These are phyloP conservation scores for Galerucella calmariensis DNA, from an alignment of 2,888 invertebrate genomes.

Conservation along the genomic window DNA sequence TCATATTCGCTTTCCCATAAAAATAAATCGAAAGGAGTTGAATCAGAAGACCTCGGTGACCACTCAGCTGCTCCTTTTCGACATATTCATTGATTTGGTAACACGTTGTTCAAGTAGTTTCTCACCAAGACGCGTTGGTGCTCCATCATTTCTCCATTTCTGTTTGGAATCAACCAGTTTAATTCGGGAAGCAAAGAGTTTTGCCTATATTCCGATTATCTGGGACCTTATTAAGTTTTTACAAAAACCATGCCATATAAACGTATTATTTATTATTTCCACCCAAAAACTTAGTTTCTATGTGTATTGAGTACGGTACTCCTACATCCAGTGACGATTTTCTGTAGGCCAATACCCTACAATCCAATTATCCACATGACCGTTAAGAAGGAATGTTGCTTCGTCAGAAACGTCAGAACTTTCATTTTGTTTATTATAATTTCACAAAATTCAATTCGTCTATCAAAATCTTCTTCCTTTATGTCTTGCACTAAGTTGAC, in stretches of 20 bases:
- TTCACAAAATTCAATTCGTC: conserved; percentile 12
- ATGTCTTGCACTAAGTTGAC: too few relatives aligned
- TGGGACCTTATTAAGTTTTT: conserved; percentile 30
- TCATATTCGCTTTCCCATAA: conserved; percentile 37
- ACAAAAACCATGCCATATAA: conserved; percentile 32
- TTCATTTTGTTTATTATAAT: conserved; percentile 30
- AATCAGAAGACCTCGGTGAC: conserved; percentile 39
- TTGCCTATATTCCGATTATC: conserved; percentile 25
- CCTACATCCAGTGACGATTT: conserved; percentile 30
- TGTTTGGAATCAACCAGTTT: conserved; percentile 28
- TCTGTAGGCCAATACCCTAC: conserved; percentile 29
- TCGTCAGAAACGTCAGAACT: conserved; percentile 32
- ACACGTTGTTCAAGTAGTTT: neutral
- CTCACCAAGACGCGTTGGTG: conserved; percentile 27
- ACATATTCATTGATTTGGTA: conserved; percentile 20
- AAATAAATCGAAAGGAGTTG: conserved; percentile 38
- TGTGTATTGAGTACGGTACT: conserved; percentile 26
- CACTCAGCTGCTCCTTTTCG: conserved; percentile 40
- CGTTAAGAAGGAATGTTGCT: conserved; percentile 27
- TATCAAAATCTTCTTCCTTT: neutral
- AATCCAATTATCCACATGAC: conserved; percentile 25
- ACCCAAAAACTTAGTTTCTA: neutral
- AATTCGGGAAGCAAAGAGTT: conserved; percentile 28
- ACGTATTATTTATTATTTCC: conserved; percentile 29
- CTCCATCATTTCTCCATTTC: conserved; percentile 28